Evolutionary conservation across 2,888 invertebrate species (phyloP), one percentile per base, ranked within the genome.

Genomic region (Acanthoscelides obtectus): DNA sequence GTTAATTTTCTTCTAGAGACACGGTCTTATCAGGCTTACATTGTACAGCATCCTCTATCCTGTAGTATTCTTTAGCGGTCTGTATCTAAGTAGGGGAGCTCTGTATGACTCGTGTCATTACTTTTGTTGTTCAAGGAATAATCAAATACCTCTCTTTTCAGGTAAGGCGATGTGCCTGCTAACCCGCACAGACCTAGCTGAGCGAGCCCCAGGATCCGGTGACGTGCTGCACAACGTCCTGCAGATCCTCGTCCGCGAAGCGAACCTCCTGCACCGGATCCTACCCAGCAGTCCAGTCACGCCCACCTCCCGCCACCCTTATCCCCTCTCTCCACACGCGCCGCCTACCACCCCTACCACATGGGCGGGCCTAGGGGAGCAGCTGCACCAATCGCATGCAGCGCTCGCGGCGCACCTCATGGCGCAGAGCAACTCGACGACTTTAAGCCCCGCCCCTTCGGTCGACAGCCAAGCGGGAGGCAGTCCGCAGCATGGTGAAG

Each of bases 171-270:
- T 98, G 79, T 96, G 96, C 84, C 88, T 98, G 68, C 87, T 98
- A 76, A 97, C 94, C 68, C 93, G 97, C 84, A 91, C 91, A 20
- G 97, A 98, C 86, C 90, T 98, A 79, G 94, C 94, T 22, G 96
- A 97, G 83, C 89, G 98, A 72, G 95, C 96, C 79, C 97, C 97
- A 0, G 94, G 95, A 21, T 95, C 96, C 45, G 98, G 98, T 1
- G 98, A 98, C 84, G 94, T 98, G 21, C 87, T 98, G 75, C 96
- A 96, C 88, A 98, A 98, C 86, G 95, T 96, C 45, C 89, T 98
- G 67, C 94, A 95, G 84, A 92, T 96, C 89, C 87, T 96, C 74
- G 92, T 95, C 71, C 90, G 94, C 65, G 94, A 95, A 83, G 92
- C 93, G 75, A 92, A 91, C 80, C 89, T 92, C 83, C 86, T 94